Conservation (phyloP, 92 coral and sea anemone genomes). For the Phymanthus crucifer region DNA sequence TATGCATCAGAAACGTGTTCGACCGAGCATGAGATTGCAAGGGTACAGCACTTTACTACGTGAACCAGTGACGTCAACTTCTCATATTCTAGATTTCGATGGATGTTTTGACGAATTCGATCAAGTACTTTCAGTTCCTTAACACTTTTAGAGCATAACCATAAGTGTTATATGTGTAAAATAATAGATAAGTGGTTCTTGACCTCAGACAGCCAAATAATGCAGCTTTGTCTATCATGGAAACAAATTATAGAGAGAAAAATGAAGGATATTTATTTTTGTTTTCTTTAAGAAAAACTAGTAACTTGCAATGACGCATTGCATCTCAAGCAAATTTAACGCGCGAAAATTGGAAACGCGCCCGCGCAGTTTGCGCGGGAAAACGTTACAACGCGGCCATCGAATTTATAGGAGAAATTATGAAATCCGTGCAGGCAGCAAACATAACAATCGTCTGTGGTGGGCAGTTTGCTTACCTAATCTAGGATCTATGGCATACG, state of each 20-base stretch:
- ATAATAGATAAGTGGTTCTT: neutral
- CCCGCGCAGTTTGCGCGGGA: too few species aligned
- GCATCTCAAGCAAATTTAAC: too few species aligned
- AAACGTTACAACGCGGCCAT: too few species aligned
- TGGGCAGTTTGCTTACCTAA: conserved; percentile 44
- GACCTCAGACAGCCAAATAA: neutral
- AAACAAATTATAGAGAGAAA: neutral
- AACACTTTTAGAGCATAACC: neutral
- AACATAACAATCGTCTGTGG: neutral
- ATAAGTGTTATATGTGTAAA: neutral
- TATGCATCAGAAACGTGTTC: neutral
- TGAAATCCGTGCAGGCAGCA: too few species aligned
- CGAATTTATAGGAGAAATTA: too few species aligned
- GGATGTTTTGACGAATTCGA: neutral
- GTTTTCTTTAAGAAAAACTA: too few species aligned
- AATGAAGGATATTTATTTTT: neutral
- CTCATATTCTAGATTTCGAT: neutral
- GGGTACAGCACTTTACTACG: neutral
- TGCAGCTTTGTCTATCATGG: neutral
- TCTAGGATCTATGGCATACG: conserved; percentile 46
- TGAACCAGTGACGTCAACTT: neutral
- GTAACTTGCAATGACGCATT: too few species aligned
- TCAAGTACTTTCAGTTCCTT: neutral
- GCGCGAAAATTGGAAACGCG: too few species aligned
- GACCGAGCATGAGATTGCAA: neutral